A percentile compares a stretch with the other conserved stretches of the same genome.
phyloP scores from a whole-genome alignment of 2,113 vertebrate species.

The Hemibagrus wyckioides region DNA sequence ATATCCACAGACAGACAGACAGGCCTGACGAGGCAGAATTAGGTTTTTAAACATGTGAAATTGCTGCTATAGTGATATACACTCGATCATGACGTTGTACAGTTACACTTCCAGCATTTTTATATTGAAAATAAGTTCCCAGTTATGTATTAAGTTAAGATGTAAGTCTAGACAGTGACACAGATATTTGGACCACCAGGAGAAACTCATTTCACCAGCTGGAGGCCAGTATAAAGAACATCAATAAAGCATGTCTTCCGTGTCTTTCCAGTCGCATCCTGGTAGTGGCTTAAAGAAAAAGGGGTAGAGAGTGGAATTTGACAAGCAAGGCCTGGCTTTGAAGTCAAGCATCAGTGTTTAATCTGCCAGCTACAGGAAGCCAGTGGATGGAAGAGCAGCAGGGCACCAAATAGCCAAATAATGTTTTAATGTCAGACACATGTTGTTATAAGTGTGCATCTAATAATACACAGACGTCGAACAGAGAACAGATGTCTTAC shows the following conservation, averaged over 20 bases:
- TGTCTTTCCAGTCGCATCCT: not conserved
- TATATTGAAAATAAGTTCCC: not conserved
- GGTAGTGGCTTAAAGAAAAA: not conserved
- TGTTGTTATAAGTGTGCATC: not conserved
- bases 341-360: not conserved
- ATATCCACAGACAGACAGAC: not conserved
- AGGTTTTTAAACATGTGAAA: not conserved
- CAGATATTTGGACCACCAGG: not conserved
- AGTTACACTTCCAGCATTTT: not conserved
- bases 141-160: not conserved
- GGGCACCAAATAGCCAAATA: conserved; percentile 1
- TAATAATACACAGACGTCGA: not conserved
- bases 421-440: not conserved
- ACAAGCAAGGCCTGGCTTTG: not conserved
- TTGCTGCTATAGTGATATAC: not conserved
- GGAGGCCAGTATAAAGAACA: not conserved
- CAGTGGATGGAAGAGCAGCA: not conserved
- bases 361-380: not conserved
- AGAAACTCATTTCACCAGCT: not conserved
- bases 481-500: conserved; percentile 63
- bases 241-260: not conserved
- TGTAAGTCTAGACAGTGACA: not conserved
- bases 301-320: not conserved
- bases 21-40: not conserved
- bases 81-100: not conserved